These are phyloP conservation scores for Aphodius sticticus DNA, from an alignment of 2,888 invertebrate genomes.

Conservation along the genomic window DNA sequence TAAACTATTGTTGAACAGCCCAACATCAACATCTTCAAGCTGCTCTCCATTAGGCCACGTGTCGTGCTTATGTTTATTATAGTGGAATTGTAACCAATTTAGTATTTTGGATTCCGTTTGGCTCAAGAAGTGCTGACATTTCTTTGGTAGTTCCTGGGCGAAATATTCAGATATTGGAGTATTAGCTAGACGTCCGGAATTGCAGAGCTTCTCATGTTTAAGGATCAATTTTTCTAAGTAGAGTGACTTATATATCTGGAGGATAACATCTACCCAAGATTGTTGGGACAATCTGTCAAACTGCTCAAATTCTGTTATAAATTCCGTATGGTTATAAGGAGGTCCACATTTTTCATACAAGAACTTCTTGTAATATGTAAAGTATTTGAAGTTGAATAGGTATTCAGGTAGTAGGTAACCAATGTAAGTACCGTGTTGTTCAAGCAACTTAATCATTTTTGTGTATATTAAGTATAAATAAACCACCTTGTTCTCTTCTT, in stretches of 20 bases:
- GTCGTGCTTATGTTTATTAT: conserved; percentile 50
- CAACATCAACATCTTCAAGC: conserved; percentile 24
- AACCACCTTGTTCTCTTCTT: neutral
- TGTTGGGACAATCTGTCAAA: no score
- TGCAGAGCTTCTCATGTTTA: conserved; percentile 5
- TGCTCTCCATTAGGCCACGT: conserved; percentile 14
- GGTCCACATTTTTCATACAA: neutral
- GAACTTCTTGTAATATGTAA: neutral
- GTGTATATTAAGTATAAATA: neutral
- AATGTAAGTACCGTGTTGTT: neutral
- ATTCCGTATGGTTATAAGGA: neutral
- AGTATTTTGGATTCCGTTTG: conserved; percentile 54
- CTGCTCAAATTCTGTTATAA: no score
- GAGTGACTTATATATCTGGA: conserved; percentile 12
- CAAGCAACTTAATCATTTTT: neutral
- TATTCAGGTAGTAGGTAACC: conserved; percentile 11
- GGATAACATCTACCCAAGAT: no score
- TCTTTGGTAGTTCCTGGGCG: neutral
- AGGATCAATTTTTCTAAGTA: conserved; percentile 4
- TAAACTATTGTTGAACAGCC: conserved; percentile 64
- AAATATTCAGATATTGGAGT: conserved; percentile 12
- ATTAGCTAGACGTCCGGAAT: neutral
- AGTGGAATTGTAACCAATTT: conserved; percentile 59
- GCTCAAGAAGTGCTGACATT: conserved; percentile 26
- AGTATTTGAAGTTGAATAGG: conserved; percentile 11